Percentiles rank a stretch among this genome's conserved stretches.
Evolutionary conservation across 2,888 invertebrate species (phyloP).

Genomic region (Maniola hyperantus): DNA sequence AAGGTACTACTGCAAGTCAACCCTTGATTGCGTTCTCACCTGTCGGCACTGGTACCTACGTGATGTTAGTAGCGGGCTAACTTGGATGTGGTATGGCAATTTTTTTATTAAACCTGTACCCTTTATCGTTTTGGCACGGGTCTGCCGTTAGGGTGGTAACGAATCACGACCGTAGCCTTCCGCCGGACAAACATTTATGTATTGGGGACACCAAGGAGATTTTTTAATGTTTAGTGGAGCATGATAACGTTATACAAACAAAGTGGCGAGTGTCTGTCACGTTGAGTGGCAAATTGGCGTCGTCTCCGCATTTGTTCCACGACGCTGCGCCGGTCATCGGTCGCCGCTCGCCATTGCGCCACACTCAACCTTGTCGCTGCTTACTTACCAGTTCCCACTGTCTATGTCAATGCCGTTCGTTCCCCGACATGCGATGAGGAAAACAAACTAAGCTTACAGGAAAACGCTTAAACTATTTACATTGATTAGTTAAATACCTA

Average conservation of each 20-base stretch:
- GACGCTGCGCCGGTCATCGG: conserved; percentile 47
- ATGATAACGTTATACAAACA: conserved; percentile 70
- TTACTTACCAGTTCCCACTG: conserved; percentile 47
- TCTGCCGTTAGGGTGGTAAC: too few species aligned
- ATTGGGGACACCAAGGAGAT: conserved; percentile 51
- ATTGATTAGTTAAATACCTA: neutral
- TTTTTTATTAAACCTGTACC: too few species aligned
- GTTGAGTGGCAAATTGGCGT: conserved; percentile 73
- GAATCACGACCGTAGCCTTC: too few species aligned
- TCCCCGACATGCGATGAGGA: conserved; percentile 41
- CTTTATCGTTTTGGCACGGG: too few species aligned
- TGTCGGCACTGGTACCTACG: too few species aligned
- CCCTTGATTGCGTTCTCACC: too few species aligned
- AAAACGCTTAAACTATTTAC: neutral
- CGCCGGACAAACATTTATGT: too few species aligned
- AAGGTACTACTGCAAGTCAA: too few species aligned
- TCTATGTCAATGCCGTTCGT: conserved; percentile 63
- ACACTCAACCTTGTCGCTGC: conserved; percentile 63
- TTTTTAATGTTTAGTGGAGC: conserved; percentile 57
- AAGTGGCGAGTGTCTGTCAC: conserved; percentile 63
- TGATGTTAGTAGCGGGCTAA: too few species aligned
- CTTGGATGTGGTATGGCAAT: too few species aligned
- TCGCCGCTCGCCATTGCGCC: conserved; percentile 48
- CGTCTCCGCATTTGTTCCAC: conserved; percentile 69
- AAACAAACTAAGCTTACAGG: conserved; percentile 22